Base-by-base conservation (phyloP, 2,113 vertebrate genomes). In the Arizona elegans region DNA sequence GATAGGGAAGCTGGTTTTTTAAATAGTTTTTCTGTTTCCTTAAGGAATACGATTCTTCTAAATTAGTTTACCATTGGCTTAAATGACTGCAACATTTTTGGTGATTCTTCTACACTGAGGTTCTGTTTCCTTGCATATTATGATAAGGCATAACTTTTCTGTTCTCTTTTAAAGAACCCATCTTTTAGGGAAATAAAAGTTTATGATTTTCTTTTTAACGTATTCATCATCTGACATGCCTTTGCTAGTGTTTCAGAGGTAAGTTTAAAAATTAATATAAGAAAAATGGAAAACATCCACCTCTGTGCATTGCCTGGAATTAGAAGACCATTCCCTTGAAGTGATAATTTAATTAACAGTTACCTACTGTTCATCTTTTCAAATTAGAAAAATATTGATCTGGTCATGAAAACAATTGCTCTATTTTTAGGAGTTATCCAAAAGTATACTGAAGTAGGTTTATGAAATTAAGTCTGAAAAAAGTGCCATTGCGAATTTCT, bases 241-340 rank as follows among this genome's bases (percentile, higher is more conserved):
- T 59, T 89, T 58, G 55, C 13, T 89, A 56, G 21, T 24, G 12
- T n/a, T 38, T 55, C 52, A 54, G 5, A 55, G 15, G 1, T 9
- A 54, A 7, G 3, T 94, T 93, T 29, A 94, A 33, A 29, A 89
- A 86, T 26, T 91, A 90, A 93, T 90, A 62, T 89, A 89, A 33
- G 11, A 43, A 95, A 92, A 21, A 9, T 88, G n/a, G 91, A 90
- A 94, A 95, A 0, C 0, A 54, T 1, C 3, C 59, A 23, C 12
- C 8, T 12, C 2, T 92, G 91, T 59, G 91, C 70, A 90, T 85
- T 38, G 1, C 58, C 17, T 33, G 29, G 21, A 87, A 50, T 87
- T 26, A 93, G 89, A 52, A 53, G 65, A 92, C 33, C 1, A 24
- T 88, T 93, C 59, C 52, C 52, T 91, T 12, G 23, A 91, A 81